phyloP scores from a whole-genome alignment of 2,888 invertebrate genomes.

The Xanthia togata region DNA sequence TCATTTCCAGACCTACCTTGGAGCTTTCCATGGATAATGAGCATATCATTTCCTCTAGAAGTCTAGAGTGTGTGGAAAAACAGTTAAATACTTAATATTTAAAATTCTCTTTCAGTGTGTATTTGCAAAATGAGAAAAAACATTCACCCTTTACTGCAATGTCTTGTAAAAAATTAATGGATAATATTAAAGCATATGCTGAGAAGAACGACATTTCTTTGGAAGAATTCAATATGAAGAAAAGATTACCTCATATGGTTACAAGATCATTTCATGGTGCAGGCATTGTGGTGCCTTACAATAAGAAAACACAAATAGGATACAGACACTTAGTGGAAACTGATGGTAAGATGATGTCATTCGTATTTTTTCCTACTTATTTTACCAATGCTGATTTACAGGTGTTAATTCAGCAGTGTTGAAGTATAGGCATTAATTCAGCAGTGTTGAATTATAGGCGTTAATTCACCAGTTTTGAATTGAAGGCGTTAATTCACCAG shows the following conservation, averaged over 20 bases:
- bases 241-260: slow-evolving; percentile 91
- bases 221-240: slow-evolving; percentile 90
- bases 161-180: slow-evolving; percentile 90
- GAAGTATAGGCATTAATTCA: not conserved
- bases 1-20: too few species aligned
- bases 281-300: slow-evolving; percentile 96
- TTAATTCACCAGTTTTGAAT: not conserved
- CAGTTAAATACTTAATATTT: not conserved
- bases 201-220: slow-evolving; percentile 91
- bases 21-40: too few species aligned
- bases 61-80: too few species aligned
- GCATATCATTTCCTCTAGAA: too few species aligned
- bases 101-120: slow-evolving; percentile 75
- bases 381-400: not conserved
- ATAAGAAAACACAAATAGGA: slow-evolving; percentile 95
- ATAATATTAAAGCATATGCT: slow-evolving; percentile 91
- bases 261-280: slow-evolving; percentile 94
- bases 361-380: not conserved
- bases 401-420: not conserved
- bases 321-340: slow-evolving; percentile 94
- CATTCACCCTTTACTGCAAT: slow-evolving; percentile 92
- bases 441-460: not conserved
- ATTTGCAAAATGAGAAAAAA: slow-evolving; percentile 89
- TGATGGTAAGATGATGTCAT: slow-evolving; percentile 86
- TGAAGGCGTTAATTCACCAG: not conserved